Evolutionary conservation across 2,888 invertebrate genomes (phyloP).

Genomic region (Baccha elongata): DNA sequence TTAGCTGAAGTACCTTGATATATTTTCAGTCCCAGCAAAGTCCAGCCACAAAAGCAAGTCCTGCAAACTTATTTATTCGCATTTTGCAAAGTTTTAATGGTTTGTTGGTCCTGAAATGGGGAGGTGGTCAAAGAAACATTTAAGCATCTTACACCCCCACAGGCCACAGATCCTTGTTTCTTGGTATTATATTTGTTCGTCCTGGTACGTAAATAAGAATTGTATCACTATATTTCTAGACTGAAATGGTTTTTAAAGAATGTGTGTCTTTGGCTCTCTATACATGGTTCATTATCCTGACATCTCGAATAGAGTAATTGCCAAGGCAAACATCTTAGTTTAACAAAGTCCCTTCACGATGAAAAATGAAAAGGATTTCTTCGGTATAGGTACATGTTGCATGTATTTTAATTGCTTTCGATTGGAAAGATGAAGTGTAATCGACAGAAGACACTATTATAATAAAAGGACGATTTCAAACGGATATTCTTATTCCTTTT

Average conservation of each 20-base stretch:
- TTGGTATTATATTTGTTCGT: constrained; percentile 30
- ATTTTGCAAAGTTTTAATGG: constrained; percentile 72
- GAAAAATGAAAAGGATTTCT: constrained; percentile 6
- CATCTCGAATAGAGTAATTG: constrained; percentile 55
- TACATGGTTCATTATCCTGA: constrained; percentile 64
- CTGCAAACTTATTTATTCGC: constrained; percentile 68
- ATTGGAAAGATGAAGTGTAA: constrained; percentile 67
- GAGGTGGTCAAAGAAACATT: not conserved
- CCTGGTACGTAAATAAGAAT: not conserved
- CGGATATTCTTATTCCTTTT: constrained; percentile 24
- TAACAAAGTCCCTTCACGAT: constrained; percentile 27
- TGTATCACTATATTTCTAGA: constrained; percentile 34
- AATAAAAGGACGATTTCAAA: constrained; percentile 15
- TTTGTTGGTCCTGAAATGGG: constrained; percentile 63
- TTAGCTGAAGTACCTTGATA: constrained; percentile 61
- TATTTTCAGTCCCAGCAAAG: constrained; percentile 42
- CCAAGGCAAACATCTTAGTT: constrained; percentile 47
- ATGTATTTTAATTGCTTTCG: constrained; percentile 64
- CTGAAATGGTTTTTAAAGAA: not conserved
- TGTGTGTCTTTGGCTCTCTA: constrained; percentile 3
- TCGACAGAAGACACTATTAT: constrained; percentile 39
- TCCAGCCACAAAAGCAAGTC: constrained; percentile 45
- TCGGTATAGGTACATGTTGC: constrained; percentile 47
- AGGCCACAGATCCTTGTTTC: constrained; percentile 11
- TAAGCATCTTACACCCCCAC: not conserved